Conservation (phyloP, 92 coral and sea anemone genomes). For the Virgularia gustaviana region DNA sequence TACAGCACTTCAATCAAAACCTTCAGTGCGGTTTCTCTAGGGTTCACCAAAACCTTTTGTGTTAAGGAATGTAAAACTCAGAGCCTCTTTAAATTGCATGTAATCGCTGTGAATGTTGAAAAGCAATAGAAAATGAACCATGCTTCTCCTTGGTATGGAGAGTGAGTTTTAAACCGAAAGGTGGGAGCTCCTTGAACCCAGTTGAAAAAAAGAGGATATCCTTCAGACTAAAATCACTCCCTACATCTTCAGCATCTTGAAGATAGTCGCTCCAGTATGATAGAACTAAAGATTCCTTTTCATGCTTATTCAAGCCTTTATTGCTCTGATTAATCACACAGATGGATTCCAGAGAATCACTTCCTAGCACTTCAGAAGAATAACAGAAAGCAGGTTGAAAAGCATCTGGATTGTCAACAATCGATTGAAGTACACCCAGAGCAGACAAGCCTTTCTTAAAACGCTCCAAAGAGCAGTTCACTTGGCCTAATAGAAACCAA, state of each 20-base stretch:
- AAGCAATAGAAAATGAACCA: conserved; percentile 48
- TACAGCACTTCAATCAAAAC: too few species aligned
- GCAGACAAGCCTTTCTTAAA: conserved; percentile 58
- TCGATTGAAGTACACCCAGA: conserved; percentile 55
- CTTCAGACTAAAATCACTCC: conserved; percentile 55
- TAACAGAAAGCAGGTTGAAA: conserved; percentile 58
- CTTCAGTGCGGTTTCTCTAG: conserved; percentile 27
- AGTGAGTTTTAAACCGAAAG: conserved; percentile 41
- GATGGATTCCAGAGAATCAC: conserved; percentile 54
- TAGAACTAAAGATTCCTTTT: conserved; percentile 61
- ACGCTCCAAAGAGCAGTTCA: conserved; percentile 53
- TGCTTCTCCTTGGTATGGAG: conserved; percentile 61
- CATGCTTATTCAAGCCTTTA: conserved; percentile 57
- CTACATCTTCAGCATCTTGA: conserved; percentile 66
- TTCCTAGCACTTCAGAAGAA: conserved; percentile 44
- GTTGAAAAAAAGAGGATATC: conserved; percentile 70
- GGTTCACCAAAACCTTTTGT: conserved; percentile 64
- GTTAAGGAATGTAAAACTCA: conserved; percentile 61
- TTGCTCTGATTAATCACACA: conserved; percentile 54
- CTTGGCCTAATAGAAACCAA: conserved; percentile 58
- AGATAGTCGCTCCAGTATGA: conserved; percentile 73
- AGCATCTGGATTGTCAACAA: conserved; percentile 45
- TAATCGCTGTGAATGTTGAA: conserved; percentile 56
- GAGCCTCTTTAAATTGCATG: conserved; percentile 62
- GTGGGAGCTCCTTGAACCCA: conserved; percentile 63